Percentiles rank a stretch among this genome's conserved stretches.
Evolutionary conservation across 2,888 invertebrate genomes (phyloP).

Genomic region (Plagiodera versicolora): DNA sequence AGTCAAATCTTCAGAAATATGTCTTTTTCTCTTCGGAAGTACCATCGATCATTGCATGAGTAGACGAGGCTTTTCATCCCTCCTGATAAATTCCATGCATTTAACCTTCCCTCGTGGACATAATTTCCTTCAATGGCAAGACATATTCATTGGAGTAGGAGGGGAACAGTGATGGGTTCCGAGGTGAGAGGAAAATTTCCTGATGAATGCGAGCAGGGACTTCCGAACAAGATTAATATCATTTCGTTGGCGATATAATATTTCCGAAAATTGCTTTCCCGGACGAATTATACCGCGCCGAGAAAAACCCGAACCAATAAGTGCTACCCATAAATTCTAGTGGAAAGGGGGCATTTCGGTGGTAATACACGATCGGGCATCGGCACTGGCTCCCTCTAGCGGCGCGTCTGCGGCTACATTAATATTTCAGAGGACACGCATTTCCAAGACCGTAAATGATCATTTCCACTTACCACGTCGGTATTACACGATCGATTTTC

Average conservation of each 20-base stretch:
- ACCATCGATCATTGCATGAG: too few relatives aligned
- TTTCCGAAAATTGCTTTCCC: constrained; percentile 6
- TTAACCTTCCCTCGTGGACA: too few relatives aligned
- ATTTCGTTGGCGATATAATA: neutral
- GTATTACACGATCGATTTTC: neutral
- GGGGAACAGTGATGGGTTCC: too few relatives aligned
- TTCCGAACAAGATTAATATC: neutral
- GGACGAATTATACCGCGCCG: neutral
- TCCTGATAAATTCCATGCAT: too few relatives aligned
- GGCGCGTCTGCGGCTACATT: neutral
- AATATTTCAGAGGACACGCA: neutral
- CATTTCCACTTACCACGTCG: neutral
- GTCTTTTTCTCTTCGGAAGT: too few relatives aligned
- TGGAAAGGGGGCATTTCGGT: neutral
- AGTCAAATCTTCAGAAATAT: too few relatives aligned
- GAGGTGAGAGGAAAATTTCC: neutral
- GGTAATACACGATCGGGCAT: neutral
- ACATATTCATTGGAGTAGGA: too few relatives aligned
- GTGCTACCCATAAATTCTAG: neutral
- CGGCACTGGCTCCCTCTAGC: neutral
- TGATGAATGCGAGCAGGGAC: neutral
- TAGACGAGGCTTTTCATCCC: too few relatives aligned
- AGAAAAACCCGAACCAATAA: constrained; percentile 11
- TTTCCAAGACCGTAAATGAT: neutral
- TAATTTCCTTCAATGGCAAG: too few relatives aligned